These are phyloP conservation scores for Phalacrocorax carbo DNA, from an alignment of 2,113 vertebrate genomes.

Conservation along the genomic window DNA sequence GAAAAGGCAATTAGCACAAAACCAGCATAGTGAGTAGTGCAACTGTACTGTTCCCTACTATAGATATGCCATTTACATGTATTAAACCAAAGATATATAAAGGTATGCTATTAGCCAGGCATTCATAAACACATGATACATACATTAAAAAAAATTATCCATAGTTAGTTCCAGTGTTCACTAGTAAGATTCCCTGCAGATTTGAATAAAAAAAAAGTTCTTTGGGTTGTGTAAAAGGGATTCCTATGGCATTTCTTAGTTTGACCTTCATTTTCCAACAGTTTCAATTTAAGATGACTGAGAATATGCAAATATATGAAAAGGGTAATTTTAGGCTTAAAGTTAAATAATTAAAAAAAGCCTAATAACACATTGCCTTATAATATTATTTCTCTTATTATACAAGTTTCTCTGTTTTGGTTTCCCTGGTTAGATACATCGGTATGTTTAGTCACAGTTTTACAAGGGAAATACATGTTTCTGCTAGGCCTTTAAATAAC, in stretches of 20 bases:
- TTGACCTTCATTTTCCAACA: slow-evolving; percentile 41
- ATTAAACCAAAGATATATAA: slow-evolving; percentile 69
- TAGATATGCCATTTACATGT: slow-evolving; percentile 66
- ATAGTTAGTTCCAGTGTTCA: slow-evolving; percentile 50
- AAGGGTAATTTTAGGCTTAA: slow-evolving; percentile 60
- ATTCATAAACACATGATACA: slow-evolving; percentile 70
- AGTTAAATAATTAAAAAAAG: slow-evolving; percentile 54
- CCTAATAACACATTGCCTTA: slow-evolving; percentile 51
- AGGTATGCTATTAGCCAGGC: slow-evolving; percentile 72
- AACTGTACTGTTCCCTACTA: slow-evolving; percentile 38
- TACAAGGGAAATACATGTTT: slow-evolving; percentile 49
- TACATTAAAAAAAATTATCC: slow-evolving; percentile 69
- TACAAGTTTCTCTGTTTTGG: not conserved
- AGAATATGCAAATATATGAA: slow-evolving; percentile 57
- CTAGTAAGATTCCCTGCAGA: slow-evolving; percentile 63
- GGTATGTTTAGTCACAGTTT: slow-evolving; percentile 10
- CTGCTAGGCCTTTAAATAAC: slow-evolving; percentile 38
- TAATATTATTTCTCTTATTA: slow-evolving; percentile 26
- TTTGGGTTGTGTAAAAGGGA: slow-evolving; percentile 35
- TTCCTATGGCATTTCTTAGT: slow-evolving; percentile 64
- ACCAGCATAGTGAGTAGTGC: not conserved
- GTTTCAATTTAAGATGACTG: slow-evolving; percentile 61
- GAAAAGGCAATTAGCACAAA: slow-evolving; percentile 57
- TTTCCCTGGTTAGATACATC: slow-evolving; percentile 30
- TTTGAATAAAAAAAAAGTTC: slow-evolving; percentile 13